A percentile compares a stretch with the other conserved stretches of the same genome.
These are phyloP conservation scores for Galago senegalensis DNA, from an alignment of 2,797 vertebrate species.

Conservation along the genomic window DNA sequence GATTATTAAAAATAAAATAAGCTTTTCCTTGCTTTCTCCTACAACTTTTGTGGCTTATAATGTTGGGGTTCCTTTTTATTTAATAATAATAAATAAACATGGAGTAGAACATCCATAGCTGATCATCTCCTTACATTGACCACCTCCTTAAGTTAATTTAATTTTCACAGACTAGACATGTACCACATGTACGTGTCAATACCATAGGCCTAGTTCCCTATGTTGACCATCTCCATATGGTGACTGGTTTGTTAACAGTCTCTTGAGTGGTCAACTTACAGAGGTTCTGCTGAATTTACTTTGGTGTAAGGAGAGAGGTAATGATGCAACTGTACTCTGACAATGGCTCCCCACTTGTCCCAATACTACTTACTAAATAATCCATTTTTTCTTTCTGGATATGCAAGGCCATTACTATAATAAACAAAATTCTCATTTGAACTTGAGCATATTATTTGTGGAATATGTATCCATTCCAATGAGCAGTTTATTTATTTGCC, in stretches of 20 bases:
- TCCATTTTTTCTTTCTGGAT: neutral
- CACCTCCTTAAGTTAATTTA: no score
- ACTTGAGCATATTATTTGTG: constrained; percentile 13
- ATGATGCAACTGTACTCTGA: neutral
- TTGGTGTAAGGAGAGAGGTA: constrained; percentile 11
- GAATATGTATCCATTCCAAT: neutral
- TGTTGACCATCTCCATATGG: no score
- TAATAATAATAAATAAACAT: neutral
- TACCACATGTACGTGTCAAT: no score
- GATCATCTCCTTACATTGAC: no score
- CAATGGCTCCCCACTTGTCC: neutral
- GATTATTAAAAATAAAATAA: neutral
- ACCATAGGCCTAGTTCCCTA: no score
- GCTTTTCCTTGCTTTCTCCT: constrained; percentile 12
- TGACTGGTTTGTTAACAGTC: no score
- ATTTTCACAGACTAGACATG: no score
- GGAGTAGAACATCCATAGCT: no score
- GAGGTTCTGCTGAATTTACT: neutral
- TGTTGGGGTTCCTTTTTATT: neutral
- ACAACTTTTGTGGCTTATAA: neutral
- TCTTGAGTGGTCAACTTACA: no score
- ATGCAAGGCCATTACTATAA: neutral
- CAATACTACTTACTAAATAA: constrained; percentile 28
- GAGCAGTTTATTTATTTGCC: neutral
- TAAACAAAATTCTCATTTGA: constrained; percentile 32